Percentiles rank a stretch among this genome's conserved stretches.
These are phyloP conservation scores for Eriosoma lanigerum DNA, from an alignment of 1,140 invertebrate genomes.

Conservation along the genomic window DNA sequence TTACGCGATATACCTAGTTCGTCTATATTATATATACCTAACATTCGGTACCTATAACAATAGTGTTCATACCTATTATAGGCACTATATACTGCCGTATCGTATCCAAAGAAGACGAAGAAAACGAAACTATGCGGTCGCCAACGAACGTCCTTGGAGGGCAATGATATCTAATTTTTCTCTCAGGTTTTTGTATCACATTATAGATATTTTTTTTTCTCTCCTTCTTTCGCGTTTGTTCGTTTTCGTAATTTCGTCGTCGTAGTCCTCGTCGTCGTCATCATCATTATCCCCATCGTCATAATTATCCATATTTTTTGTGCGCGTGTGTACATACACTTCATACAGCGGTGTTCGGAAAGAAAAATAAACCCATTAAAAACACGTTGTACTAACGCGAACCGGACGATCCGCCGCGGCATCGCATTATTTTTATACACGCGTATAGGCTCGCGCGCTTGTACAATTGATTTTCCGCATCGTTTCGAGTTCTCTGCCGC, in stretches of 20 bases:
- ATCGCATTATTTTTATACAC: too few relatives aligned
- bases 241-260: too few relatives aligned
- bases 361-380: neutral
- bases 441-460: neutral
- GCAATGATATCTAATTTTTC: conserved; percentile 9
- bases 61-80: too few relatives aligned
- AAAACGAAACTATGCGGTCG: conserved; percentile 19
- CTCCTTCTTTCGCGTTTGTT: neutral
- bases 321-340: too few relatives aligned
- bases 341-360: too few relatives aligned
- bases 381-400: neutral
- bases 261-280: neutral
- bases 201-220: neutral
- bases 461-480: conserved; percentile 27
- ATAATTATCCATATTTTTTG: neutral
- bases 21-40: too few relatives aligned
- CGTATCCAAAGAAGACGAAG: neutral
- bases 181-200: neutral
- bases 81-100: too few relatives aligned
- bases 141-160: conserved; percentile 33
- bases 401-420: too few relatives aligned
- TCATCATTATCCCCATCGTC: neutral
- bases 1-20: too few relatives aligned
- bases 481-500: neutral
- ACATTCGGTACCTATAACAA: too few relatives aligned